Percentiles rank a stretch among this genome's conserved stretches.
Evolutionary conservation across 2,888 invertebrate species (phyloP).

Genomic region (Conchocele bisecta): DNA sequence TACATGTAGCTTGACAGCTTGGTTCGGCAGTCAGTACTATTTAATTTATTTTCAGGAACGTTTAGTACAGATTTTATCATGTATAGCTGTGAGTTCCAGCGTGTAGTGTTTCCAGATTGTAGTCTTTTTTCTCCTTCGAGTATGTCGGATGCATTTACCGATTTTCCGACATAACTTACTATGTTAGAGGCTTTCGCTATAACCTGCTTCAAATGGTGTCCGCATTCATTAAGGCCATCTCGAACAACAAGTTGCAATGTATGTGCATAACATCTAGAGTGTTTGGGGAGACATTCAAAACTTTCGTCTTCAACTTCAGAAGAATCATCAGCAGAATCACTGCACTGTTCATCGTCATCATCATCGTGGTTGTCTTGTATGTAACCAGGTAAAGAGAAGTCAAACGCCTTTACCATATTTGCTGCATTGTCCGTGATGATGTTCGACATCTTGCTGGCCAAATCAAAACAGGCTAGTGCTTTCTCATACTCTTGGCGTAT

Average conservation of each 20-base stretch:
- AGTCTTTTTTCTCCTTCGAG: slow-evolving; percentile 35
- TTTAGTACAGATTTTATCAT: slow-evolving; percentile 32
- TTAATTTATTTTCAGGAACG: slow-evolving; percentile 1
- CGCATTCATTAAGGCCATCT: slow-evolving; percentile 1
- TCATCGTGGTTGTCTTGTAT: background rate
- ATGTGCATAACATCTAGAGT: slow-evolving; percentile 18
- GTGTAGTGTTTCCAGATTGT: slow-evolving; percentile 27
- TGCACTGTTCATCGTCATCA: background rate
- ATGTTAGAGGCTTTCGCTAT: slow-evolving; percentile 37
- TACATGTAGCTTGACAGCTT: background rate
- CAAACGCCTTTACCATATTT: slow-evolving; percentile 46
- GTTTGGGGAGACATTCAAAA: background rate
- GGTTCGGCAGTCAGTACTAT: background rate
- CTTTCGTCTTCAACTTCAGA: background rate
- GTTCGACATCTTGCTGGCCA: slow-evolving; percentile 16
- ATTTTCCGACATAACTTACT: slow-evolving; percentile 30
- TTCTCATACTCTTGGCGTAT: slow-evolving; percentile 48
- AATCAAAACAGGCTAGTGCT: slow-evolving; percentile 23
- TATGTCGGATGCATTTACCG: slow-evolving; percentile 34
- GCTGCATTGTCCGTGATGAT: slow-evolving; percentile 49
- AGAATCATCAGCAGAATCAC: slow-evolving; percentile 1
- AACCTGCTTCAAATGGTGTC: slow-evolving; percentile 4
- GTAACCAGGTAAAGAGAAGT: slow-evolving; percentile 21
- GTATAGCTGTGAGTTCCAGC: slow-evolving; percentile 46
- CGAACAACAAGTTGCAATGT: slow-evolving; percentile 13